These are phyloP conservation scores for Diglossa cyanea DNA, from an alignment of 2,797 vertebrate genomes.

Conservation along the genomic window DNA sequence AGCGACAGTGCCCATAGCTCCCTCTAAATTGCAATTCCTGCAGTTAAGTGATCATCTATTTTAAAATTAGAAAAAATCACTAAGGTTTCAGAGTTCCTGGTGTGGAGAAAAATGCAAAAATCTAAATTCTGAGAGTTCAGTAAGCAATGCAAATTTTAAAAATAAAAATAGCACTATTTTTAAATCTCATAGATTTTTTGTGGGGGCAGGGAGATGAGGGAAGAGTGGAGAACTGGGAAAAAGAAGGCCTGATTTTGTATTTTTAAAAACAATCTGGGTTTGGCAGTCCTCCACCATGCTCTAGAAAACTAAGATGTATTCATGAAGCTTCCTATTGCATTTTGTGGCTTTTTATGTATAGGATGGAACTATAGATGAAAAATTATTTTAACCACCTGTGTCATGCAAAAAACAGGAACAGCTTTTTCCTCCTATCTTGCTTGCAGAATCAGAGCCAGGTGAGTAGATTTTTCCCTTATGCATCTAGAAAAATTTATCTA, in stretches of 20 bases:
- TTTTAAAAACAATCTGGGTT: not conserved
- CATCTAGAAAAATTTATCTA: not conserved
- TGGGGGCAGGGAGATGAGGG: rapidly evolving
- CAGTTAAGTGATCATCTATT: not conserved
- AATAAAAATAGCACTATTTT: not conserved
- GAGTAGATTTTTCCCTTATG: not conserved
- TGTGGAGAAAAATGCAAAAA: not conserved
- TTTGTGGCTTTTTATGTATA: not conserved
- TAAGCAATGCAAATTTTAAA: not conserved
- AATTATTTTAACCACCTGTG: not conserved
- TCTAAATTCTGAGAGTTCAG: not conserved
- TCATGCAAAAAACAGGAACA: not conserved
- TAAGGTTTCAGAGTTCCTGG: not conserved
- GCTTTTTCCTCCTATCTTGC: not conserved
- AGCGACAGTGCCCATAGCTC: not conserved
- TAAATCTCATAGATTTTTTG: not conserved
- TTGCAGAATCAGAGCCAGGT: not conserved
- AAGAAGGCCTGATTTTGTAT: not conserved
- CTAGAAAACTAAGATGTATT: not conserved
- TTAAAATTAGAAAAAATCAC: not conserved
- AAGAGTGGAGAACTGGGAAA: not conserved
- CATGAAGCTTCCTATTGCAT: not conserved
- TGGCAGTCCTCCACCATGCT: not conserved
- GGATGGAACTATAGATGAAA: not conserved
- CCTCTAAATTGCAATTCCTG: not conserved